These are phyloP conservation scores for Hyppa rectilinea DNA, from an alignment of 2,888 invertebrate species.

Conservation along the genomic window DNA sequence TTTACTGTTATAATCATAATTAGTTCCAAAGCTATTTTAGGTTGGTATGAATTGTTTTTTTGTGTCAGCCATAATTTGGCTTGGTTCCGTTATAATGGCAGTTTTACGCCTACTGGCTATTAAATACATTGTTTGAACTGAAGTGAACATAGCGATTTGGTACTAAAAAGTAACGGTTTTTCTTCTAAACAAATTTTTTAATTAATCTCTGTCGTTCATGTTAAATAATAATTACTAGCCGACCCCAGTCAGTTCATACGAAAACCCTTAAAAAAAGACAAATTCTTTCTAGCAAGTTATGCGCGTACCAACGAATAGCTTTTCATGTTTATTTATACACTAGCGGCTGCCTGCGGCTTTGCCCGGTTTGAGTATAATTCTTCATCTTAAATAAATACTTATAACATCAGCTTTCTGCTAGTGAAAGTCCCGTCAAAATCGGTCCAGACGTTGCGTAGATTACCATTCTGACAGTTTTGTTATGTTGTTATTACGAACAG, in stretches of 20 bases:
- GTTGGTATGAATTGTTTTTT: constrained; percentile 33
- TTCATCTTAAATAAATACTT: too few relatives aligned
- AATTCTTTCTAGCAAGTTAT: too few relatives aligned
- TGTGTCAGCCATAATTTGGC: constrained; percentile 38
- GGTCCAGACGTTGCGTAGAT: too few relatives aligned
- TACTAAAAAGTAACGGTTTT: constrained; percentile 2
- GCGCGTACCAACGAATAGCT: background rate
- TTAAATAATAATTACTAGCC: too few relatives aligned
- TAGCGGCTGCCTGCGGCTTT: too few relatives aligned
- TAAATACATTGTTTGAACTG: constrained; percentile 1
- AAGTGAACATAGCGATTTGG: background rate
- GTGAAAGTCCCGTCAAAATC: too few relatives aligned
- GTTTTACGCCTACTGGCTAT: constrained; percentile 22
- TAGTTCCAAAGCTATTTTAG: constrained; percentile 36
- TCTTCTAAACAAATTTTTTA: background rate
- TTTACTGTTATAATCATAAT: constrained; percentile 44
- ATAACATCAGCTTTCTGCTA: too few relatives aligned
- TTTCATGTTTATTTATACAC: background rate
- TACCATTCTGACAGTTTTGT: too few relatives aligned
- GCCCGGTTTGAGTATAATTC: too few relatives aligned
- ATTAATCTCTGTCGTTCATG: background rate
- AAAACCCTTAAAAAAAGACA: too few relatives aligned
- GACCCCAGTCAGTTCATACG: too few relatives aligned
- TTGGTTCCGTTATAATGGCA: constrained; percentile 42
- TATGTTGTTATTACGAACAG: too few relatives aligned